Evolutionary conservation across 2,888 invertebrate genomes (phyloP).

Genomic region (Hesperia comma): DNA sequence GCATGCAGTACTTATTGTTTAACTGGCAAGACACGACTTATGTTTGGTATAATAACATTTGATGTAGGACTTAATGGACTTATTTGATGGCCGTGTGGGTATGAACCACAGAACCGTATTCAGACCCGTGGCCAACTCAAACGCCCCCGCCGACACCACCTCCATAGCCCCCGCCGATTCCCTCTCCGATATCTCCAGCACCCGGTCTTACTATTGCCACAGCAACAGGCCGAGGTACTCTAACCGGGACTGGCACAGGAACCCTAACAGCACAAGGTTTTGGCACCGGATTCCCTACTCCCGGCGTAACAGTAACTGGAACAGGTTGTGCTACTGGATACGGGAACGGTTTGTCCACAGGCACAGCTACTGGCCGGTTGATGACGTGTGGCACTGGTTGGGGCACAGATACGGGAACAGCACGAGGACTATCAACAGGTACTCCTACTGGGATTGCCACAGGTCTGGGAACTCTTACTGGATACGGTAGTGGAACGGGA

Average conservation of each 20-base stretch:
- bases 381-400: constrained; percentile 75
- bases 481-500: constrained; percentile 80
- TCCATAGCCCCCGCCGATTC: constrained; percentile 35
- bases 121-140: constrained; percentile 28
- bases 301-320: constrained; percentile 78
- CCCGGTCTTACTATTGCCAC: no score
- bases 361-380: constrained; percentile 71
- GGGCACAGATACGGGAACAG: constrained; percentile 64
- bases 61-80: constrained; percentile 15
- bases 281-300: constrained; percentile 80
- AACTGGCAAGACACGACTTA: constrained; percentile 16
- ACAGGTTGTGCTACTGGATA: constrained; percentile 82
- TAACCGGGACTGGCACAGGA: constrained; percentile 68
- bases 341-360: constrained; percentile 82
- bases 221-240: constrained; percentile 64
- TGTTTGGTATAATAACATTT: constrained; percentile 32
- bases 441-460: constrained; percentile 79
- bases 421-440: constrained; percentile 72
- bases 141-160: constrained; percentile 28
- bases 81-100: constrained; percentile 47
- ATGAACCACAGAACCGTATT: constrained; percentile 37
- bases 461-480: constrained; percentile 63
- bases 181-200: constrained; percentile 47
- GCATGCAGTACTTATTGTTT: constrained; percentile 18
- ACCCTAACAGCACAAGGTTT: constrained; percentile 78